Conservation (phyloP, 1,140 invertebrate genomes). For the Contarinia nasturtii region DNA sequence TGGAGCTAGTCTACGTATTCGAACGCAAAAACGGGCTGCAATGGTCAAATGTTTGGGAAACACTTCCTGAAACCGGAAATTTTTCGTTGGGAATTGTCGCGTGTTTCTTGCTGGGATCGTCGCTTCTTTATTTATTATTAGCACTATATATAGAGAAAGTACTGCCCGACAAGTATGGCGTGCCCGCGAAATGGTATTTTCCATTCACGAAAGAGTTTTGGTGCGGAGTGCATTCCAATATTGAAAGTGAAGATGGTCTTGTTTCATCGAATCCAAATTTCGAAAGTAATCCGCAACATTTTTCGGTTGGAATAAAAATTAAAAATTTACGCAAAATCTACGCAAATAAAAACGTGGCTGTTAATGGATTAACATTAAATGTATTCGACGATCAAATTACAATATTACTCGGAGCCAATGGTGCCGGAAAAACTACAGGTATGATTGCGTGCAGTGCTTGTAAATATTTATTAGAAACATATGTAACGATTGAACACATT, state of each 20-base stretch:
- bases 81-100: conserved; percentile 44
- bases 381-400: conserved; percentile 42
- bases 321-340: conserved; percentile 37
- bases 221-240: conserved; percentile 22
- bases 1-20: conserved; percentile 39
- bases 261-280: conserved; percentile 18
- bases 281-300: conserved; percentile 33
- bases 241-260: neutral
- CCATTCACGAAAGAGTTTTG: conserved; percentile 40
- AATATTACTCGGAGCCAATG: conserved; percentile 55
- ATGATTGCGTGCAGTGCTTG: no score
- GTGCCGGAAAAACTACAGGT: conserved; percentile 37
- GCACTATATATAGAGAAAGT: conserved; percentile 57
- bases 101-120: conserved; percentile 42
- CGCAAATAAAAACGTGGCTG: conserved; percentile 31
- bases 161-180: conserved; percentile 48
- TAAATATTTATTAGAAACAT: no score
- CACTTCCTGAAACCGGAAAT: conserved; percentile 47
- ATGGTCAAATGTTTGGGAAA: conserved; percentile 48
- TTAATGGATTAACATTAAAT: conserved; percentile 48
- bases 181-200: conserved; percentile 54
- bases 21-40: conserved; percentile 37
- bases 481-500: neutral
- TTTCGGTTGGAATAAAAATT: conserved; percentile 38
- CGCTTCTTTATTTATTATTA: conserved; percentile 40